Percentiles rank a stretch among this genome's conserved stretches.
Conservation (phyloP, 2,888 invertebrate species). For the Anarsia innoxiella region DNA sequence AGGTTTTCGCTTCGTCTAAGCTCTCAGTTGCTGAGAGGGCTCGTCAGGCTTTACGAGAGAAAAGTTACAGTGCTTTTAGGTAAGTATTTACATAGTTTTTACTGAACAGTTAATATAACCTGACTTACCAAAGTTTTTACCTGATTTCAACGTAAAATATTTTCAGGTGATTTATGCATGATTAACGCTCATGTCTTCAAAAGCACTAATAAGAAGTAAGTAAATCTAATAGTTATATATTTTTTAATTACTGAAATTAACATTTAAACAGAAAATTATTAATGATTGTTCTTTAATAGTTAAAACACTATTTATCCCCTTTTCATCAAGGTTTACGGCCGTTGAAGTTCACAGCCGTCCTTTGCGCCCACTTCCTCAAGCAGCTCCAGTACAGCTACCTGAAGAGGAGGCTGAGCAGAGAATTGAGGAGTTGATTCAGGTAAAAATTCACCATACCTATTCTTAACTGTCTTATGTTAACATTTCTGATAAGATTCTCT, state of each 20-base stretch:
- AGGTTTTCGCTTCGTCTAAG: slow-evolving; percentile 61
- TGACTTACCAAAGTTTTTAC: not conserved
- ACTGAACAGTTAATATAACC: not conserved
- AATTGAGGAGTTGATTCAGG: slow-evolving; percentile 46
- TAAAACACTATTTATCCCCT: too few species aligned
- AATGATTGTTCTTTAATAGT: too few species aligned
- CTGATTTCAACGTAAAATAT: too few species aligned
- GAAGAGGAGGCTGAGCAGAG: slow-evolving; percentile 35
- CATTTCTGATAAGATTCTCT: not conserved
- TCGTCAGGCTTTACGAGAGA: slow-evolving; percentile 52
- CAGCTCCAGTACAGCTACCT: slow-evolving; percentile 16
- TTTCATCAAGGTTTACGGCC: not conserved
- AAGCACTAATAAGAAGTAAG: slow-evolving; percentile 54
- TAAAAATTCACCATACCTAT: too few species aligned
- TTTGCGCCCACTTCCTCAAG: slow-evolving; percentile 19
- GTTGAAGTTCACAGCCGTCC: not conserved
- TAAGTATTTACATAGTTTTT: slow-evolving; percentile 24
- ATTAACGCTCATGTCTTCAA: slow-evolving; percentile 52
- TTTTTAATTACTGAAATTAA: too few species aligned
- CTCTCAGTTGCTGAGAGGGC: slow-evolving; percentile 55
- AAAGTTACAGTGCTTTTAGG: slow-evolving; percentile 48
- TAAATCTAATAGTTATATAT: too few species aligned
- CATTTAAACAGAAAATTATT: too few species aligned
- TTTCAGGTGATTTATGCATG: slow-evolving; percentile 58
- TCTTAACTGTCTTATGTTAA: too few species aligned